These are phyloP conservation scores for Drosophila kohkoa DNA, from an alignment of 1,140 invertebrate genomes.

Conservation along the genomic window DNA sequence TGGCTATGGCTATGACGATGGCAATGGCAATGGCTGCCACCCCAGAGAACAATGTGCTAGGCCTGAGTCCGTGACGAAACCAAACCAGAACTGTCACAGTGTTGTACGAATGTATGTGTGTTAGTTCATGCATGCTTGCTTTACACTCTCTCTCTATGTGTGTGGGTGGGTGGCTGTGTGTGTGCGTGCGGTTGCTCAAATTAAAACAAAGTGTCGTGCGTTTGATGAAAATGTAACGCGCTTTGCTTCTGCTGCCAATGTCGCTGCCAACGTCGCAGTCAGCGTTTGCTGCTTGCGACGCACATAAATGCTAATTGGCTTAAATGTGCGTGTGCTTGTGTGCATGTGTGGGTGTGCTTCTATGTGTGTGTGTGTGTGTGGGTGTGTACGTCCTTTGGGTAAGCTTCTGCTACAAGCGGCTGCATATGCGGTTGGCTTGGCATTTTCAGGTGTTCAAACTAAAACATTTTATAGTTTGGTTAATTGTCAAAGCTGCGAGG, in stretches of 20 bases:
- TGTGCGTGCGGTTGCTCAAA: constrained; percentile 77
- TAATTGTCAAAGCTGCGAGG: constrained; percentile 75
- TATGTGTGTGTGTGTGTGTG: constrained; percentile 12
- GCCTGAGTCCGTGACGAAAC: constrained; percentile 68
- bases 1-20: too few species aligned
- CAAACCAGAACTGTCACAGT: constrained; percentile 75
- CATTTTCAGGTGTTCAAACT: constrained; percentile 78
- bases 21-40: constrained; percentile 2
- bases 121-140: constrained; percentile 43
- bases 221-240: constrained; percentile 84
- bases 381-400: constrained; percentile 50
- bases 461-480: constrained; percentile 83
- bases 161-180: constrained; percentile 53
- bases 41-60: constrained; percentile 32
- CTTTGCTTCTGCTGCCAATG: constrained; percentile 45
- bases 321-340: constrained; percentile 59
- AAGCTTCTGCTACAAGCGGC: constrained; percentile 40
- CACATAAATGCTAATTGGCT: constrained; percentile 84
- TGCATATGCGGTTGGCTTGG: constrained; percentile 19
- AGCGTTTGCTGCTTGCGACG: constrained; percentile 43
- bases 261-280: constrained; percentile 10
- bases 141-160: constrained; percentile 1
- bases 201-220: constrained; percentile 83
- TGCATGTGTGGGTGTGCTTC: constrained; percentile 21
- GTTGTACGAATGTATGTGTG: constrained; percentile 34